phyloP scores from a whole-genome alignment of 1,140 invertebrate species.

The Bilobella aurantiaca region DNA sequence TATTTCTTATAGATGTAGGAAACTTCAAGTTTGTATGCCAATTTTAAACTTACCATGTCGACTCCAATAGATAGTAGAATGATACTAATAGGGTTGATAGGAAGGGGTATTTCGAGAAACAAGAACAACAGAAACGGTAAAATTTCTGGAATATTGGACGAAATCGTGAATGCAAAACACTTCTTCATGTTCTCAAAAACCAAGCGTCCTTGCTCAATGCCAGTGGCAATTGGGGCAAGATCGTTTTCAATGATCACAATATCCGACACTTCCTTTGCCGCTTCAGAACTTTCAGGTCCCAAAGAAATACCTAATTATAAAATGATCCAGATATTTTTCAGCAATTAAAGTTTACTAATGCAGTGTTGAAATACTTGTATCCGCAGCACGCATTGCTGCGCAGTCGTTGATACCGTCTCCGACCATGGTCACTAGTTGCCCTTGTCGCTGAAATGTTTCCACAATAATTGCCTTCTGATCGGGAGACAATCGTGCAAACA shows the following conservation, averaged over 20 bases:
- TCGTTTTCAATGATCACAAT: background rate
- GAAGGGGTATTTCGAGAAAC: background rate
- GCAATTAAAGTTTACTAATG: background rate
- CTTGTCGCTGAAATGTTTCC: constrained; percentile 51
- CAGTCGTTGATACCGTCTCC: background rate
- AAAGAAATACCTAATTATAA: background rate
- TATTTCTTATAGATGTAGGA: background rate
- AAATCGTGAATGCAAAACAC: background rate
- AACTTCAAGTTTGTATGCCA: background rate
- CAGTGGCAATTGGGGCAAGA: background rate
- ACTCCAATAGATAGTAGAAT: background rate
- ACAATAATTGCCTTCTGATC: constrained; percentile 59
- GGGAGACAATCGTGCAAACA: constrained; percentile 55
- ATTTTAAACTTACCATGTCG: background rate
- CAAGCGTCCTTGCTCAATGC: background rate
- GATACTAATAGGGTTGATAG: background rate
- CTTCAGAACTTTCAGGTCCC: background rate
- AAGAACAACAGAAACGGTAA: background rate
- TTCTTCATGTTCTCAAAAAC: constrained; percentile 2
- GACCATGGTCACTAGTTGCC: constrained; percentile 41
- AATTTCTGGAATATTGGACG: constrained; percentile 1
- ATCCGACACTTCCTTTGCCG: background rate
- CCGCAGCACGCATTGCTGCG: background rate
- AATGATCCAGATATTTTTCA: background rate
- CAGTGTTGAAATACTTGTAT: background rate